A percentile compares a stretch with the other conserved stretches of the same genome.
These are phyloP conservation scores for Pterobdella sp. DNA, from an alignment of 2,888 invertebrate genomes.

Conservation along the genomic window DNA sequence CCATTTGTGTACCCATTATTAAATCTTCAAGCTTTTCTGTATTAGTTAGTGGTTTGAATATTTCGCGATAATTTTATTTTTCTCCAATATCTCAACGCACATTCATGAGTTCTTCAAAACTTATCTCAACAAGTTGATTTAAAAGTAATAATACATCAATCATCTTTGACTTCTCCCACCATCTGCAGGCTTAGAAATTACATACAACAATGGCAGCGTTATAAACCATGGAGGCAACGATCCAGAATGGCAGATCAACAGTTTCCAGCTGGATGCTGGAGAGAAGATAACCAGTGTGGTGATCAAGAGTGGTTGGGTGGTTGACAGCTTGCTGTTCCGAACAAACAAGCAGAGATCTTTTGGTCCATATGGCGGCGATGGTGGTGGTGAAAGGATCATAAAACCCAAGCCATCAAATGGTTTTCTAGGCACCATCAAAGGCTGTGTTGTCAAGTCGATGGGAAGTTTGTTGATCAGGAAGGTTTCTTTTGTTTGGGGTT, in stretches of 20 bases:
- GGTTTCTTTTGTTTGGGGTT: slow-evolving; percentile 2
- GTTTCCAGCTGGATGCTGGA: background rate
- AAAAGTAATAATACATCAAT: too few species aligned
- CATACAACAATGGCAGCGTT: slow-evolving; percentile 15
- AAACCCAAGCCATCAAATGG: background rate
- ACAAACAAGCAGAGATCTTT: slow-evolving; percentile 5
- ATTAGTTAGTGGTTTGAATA: too few species aligned
- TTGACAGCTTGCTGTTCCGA: background rate
- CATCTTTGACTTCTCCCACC: background rate
- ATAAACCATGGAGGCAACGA: slow-evolving; percentile 5
- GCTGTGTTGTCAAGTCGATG: slow-evolving; percentile 13
- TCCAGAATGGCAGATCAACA: background rate
- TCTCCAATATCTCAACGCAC: background rate
- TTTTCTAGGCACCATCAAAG: slow-evolving; percentile 5
- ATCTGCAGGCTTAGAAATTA: slow-evolving; percentile 6
- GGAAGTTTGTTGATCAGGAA: background rate
- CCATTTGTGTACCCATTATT: too few species aligned
- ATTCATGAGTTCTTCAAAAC: background rate
- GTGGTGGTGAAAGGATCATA: background rate
- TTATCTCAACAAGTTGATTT: background rate
- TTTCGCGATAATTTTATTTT: too few species aligned
- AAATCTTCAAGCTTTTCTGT: too few species aligned
- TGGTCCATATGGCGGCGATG: slow-evolving; percentile 11
- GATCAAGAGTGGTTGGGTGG: slow-evolving; percentile 1
- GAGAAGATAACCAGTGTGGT: slow-evolving; percentile 9